phyloP scores from a whole-genome alignment of 2,113 vertebrate species.

The Centrocercus urophasianus region DNA sequence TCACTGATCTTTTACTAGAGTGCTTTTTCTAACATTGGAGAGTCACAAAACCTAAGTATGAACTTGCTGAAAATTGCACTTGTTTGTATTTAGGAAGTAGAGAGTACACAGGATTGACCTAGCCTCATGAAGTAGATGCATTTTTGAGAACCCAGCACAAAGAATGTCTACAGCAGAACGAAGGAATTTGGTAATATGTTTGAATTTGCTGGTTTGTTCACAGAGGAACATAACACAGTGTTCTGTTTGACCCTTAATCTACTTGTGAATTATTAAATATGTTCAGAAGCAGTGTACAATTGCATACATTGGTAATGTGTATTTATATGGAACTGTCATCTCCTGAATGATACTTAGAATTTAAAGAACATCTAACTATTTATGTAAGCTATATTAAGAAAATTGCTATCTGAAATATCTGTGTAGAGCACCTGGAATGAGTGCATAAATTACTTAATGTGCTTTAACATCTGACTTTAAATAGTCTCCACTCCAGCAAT shows the following conservation, averaged over 20 bases:
- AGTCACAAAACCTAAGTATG: neutral
- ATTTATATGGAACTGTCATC: neutral
- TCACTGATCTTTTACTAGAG: neutral
- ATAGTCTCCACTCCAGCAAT: neutral
- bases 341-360: neutral
- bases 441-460: neutral
- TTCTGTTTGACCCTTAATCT: neutral
- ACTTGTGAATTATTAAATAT: neutral
- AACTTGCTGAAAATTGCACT: neutral
- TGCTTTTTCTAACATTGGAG: neutral
- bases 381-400: neutral
- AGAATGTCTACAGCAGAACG: neutral
- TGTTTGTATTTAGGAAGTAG: neutral
- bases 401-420: constrained; percentile 32
- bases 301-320: neutral
- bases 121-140: neutral
- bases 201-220: neutral
- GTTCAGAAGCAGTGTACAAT: neutral
- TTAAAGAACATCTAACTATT: neutral
- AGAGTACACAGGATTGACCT: neutral
- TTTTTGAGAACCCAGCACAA: neutral
- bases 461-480: constrained; percentile 10
- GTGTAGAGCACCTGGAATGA: neutral
- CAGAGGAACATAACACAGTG: neutral
- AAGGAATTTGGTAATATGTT: neutral